A percentile compares a stretch with the other conserved stretches of the same genome.
Evolutionary conservation across 2,113 vertebrate species (phyloP).

Genomic region (Corynorhinus townsendii): DNA sequence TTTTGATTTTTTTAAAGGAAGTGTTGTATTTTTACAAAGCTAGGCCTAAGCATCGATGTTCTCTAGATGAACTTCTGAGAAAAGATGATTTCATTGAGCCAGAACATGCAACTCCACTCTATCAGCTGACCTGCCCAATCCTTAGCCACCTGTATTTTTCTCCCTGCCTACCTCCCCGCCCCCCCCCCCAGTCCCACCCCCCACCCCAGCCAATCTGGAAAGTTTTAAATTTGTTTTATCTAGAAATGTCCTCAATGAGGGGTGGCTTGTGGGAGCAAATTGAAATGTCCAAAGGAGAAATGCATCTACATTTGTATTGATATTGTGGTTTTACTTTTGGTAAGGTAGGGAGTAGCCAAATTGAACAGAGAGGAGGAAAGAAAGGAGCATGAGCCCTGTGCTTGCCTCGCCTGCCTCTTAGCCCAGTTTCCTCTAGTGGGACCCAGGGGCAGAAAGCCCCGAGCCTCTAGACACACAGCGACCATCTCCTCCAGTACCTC

Average conservation of each 20-base stretch:
- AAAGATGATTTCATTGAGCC: not conserved
- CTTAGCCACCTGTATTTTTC: not conserved
- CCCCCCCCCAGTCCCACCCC: too few species aligned
- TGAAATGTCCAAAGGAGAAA: not conserved
- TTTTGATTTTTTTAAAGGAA: not conserved
- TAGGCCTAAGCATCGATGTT: not conserved
- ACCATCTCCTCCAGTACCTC: not conserved
- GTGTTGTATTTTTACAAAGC: not conserved
- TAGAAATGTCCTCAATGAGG: not conserved
- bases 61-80: not conserved
- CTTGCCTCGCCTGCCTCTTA: too few species aligned
- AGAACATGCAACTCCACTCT: not conserved
- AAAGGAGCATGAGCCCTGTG: not conserved
- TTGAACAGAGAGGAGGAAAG: not conserved
- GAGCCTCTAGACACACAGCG: not conserved
- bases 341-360: too few species aligned
- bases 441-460: fast-evolving
- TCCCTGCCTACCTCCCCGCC: not conserved
- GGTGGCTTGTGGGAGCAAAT: not conserved
- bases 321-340: not conserved
- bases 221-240: not conserved
- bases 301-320: not conserved
- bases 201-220: not conserved
- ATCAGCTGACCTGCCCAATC: not conserved
- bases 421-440: not conserved